Base-by-base conservation (phyloP, 2,888 invertebrate genomes). In the Drosophila kuntzei region DNA sequence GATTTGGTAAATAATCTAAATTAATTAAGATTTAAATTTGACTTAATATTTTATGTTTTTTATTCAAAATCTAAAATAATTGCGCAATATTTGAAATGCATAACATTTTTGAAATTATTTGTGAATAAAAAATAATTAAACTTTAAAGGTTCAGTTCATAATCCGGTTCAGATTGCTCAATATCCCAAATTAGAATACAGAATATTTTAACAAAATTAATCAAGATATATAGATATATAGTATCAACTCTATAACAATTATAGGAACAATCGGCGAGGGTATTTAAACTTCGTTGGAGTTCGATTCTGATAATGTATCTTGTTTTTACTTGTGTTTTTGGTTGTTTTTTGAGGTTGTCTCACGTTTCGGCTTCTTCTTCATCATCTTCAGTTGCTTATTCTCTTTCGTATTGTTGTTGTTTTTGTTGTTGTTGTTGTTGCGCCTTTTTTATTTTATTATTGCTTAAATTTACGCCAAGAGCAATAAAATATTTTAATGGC, bases 401-500 rank as follows among this genome's bases (percentile, higher is more conserved):
- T 25, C 22, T 22, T 34, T 25, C 59, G 43, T 25, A 5, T 22
- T n/a, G n/a, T 34, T 34, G n/a, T 34, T 27, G 27, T 9, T 53
- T 25, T 50, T 58, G 32, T 41, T 79, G 39, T 63, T 68, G 54
- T 68, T 66, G 43, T 50, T 66, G 51, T 60, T 60, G 53, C 18
- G 54, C 58, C 43, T 57, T 59, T 61, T 59, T 79, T 78, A 72
- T 86, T 80, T 86, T 86, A 86, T 84, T 84, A 83, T 83, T 75
- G 87, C 87, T 86, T 79, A 86, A 86, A 86, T 84, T 84, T 86
- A 83, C 83, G 87, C 83, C 79, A 86, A 75, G 72, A 81, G 84
- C 83, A 86, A 84, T 84, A 84, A 84, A 84, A 84, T 84, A 84
- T 86, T 84, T 84, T 84, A 84, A 84, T 86, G 87, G 87, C 84